Percentiles rank a stretch among this genome's conserved stretches.
phyloP scores from a whole-genome alignment of 1,140 invertebrate genomes.

The Drosophila chauvacae region DNA sequence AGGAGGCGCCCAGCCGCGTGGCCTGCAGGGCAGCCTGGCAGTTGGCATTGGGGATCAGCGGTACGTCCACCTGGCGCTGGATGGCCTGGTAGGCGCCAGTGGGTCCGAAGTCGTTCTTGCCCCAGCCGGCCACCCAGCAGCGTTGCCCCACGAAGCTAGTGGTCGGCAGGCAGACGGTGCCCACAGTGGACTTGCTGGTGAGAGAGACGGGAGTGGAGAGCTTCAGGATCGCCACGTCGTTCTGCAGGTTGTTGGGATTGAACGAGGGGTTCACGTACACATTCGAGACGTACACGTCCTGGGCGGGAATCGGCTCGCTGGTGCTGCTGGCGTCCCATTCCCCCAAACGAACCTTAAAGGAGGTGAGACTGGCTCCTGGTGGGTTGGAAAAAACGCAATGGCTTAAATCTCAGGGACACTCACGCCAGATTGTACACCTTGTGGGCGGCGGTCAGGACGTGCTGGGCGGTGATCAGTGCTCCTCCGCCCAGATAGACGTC shows the following conservation, averaged over 20 bases:
- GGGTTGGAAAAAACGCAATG: not conserved
- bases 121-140: slow-evolving; percentile 93
- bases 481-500: slow-evolving; percentile 89
- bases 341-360: slow-evolving; percentile 88
- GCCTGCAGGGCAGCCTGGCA: slow-evolving; percentile 88
- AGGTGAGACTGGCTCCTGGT: slow-evolving; percentile 44
- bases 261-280: slow-evolving; percentile 88
- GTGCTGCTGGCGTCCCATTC: slow-evolving; percentile 89
- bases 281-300: slow-evolving; percentile 86
- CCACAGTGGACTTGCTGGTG: slow-evolving; percentile 87
- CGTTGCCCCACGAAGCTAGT: slow-evolving; percentile 87
- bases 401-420: slow-evolving; percentile 64
- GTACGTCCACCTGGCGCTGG: slow-evolving; percentile 89
- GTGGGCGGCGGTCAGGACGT: slow-evolving; percentile 90
- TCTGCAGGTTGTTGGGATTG: slow-evolving; percentile 88
- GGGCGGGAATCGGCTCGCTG: slow-evolving; percentile 87
- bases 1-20: slow-evolving; percentile 88
- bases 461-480: slow-evolving; percentile 87
- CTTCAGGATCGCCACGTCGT: slow-evolving; percentile 89
- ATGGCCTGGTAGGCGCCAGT: slow-evolving; percentile 88
- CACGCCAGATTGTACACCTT: slow-evolving; percentile 87
- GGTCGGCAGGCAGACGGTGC: slow-evolving; percentile 89
- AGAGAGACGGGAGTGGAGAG: slow-evolving; percentile 87
- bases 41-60: slow-evolving; percentile 86
- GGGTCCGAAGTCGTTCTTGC: slow-evolving; percentile 90